Conservation (phyloP, 2,113 vertebrate species). For the Sinocyclocheilus anshuiensis region DNA sequence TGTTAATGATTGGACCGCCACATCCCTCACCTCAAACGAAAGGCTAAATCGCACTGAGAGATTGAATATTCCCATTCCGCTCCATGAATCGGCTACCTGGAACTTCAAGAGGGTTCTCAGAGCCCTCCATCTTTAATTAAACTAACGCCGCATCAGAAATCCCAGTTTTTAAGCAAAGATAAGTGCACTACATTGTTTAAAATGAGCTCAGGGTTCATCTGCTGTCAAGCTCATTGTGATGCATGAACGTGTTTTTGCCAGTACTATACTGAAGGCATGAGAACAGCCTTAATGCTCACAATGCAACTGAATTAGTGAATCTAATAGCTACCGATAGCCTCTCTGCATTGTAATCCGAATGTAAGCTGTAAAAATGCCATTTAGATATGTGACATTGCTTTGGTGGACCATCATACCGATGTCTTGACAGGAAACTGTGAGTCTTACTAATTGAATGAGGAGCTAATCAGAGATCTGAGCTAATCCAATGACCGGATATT, state of each 20-base stretch:
- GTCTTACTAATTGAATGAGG: conserved; percentile 53
- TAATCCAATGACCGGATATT: conserved; percentile 61
- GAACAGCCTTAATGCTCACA: background rate
- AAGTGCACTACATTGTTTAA: background rate
- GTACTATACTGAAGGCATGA: background rate
- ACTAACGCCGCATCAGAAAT: background rate
- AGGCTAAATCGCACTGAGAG: background rate
- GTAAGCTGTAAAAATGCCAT: background rate
- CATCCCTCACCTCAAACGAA: conserved; percentile 25
- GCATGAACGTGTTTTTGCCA: background rate
- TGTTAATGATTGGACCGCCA: conserved; percentile 31
- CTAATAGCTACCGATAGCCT: conserved; percentile 6
- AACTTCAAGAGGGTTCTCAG: background rate
- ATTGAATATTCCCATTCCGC: conserved; percentile 7
- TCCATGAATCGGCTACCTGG: background rate
- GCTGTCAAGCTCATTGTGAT: background rate
- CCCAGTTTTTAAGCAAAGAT: background rate
- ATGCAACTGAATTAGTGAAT: conserved; percentile 26
- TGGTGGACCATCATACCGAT: conserved; percentile 31
- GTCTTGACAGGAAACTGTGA: conserved; percentile 34
- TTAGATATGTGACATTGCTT: conserved; percentile 30
- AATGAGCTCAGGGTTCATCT: background rate
- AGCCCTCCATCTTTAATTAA: conserved; percentile 28
- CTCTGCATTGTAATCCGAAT: background rate
- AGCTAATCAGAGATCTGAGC: conserved; percentile 56